A percentile compares a stretch with the other conserved stretches of the same genome.
Conservation (phyloP, 1,140 invertebrate genomes). For the Littorina saxatilis region DNA sequence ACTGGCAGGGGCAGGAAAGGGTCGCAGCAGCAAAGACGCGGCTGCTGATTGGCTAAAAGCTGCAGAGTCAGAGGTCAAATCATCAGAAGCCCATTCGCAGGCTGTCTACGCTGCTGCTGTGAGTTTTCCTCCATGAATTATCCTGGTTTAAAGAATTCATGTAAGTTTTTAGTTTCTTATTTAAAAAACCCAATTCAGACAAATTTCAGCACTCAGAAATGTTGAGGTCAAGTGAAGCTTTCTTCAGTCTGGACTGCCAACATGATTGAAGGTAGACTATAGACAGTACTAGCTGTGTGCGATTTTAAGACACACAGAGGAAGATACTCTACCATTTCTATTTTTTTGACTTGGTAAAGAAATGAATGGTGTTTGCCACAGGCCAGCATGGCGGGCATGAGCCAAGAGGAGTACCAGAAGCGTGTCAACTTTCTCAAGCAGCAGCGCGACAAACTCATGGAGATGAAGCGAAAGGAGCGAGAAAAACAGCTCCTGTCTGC, state of each 20-base stretch:
- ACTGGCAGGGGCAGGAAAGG: neutral
- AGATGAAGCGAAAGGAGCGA: constrained; percentile 90
- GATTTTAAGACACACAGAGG: no score
- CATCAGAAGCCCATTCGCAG: constrained; percentile 46
- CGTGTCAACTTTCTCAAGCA: constrained; percentile 89
- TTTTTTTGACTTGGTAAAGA: no score
- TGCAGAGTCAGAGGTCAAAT: constrained; percentile 54
- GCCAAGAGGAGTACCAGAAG: constrained; percentile 83
- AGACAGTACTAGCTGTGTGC: no score
- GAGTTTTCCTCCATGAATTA: constrained; percentile 28
- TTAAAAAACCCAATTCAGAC: no score
- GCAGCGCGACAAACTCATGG: constrained; percentile 92
- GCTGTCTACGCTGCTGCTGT: constrained; percentile 56
- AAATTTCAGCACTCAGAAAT: no score
- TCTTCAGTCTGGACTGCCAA: no score
- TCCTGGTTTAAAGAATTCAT: no score
- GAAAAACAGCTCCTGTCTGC: constrained; percentile 82
- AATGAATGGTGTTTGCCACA: constrained; percentile 43
- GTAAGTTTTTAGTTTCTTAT: no score
- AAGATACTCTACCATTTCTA: no score
- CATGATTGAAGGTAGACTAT: no score
- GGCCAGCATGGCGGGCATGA: constrained; percentile 64
- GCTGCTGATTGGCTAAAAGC: constrained; percentile 61
- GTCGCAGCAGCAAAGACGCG: constrained; percentile 53
- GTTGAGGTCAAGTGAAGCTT: no score